Conservation (phyloP, 1,140 invertebrate species). For the Drosophila insularis region DNA sequence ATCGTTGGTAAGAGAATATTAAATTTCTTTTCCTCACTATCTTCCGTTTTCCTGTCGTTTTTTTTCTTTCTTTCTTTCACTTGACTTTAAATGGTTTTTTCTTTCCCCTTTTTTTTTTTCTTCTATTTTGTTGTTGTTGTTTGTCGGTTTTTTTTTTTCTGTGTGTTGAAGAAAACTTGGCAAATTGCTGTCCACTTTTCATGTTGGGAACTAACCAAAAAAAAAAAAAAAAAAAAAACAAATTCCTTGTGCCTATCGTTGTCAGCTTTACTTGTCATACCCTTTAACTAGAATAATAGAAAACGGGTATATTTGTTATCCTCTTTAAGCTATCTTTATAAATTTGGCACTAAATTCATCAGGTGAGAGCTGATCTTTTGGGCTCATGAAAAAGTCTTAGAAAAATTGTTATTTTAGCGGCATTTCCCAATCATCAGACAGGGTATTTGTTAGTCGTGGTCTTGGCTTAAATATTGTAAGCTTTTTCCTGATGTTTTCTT, state of each 20-base stretch:
- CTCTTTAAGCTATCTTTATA: no score
- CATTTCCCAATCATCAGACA: not conserved
- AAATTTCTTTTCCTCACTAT: not conserved
- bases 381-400: not conserved
- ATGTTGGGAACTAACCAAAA: slow-evolving; percentile 26
- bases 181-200: slow-evolving; percentile 74
- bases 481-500: slow-evolving; percentile 8
- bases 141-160: slow-evolving; percentile 1
- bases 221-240: not conserved
- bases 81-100: slow-evolving; percentile 5
- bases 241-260: slow-evolving; percentile 43
- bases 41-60: not conserved
- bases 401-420: no score
- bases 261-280: slow-evolving; percentile 31
- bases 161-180: slow-evolving; percentile 31
- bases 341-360: no score
- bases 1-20: slow-evolving; percentile 1
- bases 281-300: not conserved
- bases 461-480: not conserved
- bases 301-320: not conserved
- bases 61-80: not conserved
- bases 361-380: no score
- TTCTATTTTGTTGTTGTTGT: slow-evolving; percentile 15
- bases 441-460: not conserved
- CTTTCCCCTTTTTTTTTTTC: not conserved